phyloP scores from a whole-genome alignment of 1,140 invertebrate genomes.

The Lethrus apterus region DNA sequence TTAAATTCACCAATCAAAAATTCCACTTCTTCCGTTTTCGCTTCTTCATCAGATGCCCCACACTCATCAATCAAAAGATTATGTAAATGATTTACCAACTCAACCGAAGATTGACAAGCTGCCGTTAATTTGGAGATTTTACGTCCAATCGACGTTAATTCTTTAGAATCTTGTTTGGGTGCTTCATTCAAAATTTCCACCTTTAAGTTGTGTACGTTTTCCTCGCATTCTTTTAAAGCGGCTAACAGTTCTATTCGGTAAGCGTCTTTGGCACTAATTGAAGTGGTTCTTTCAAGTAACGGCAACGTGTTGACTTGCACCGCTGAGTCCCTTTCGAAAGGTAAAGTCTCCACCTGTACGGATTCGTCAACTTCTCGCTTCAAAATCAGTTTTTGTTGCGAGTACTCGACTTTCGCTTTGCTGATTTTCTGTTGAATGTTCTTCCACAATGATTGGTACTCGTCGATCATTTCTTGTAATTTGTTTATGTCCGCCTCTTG shows the following conservation, averaged over 20 bases:
- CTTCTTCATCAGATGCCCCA: constrained; percentile 56
- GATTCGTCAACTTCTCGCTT: constrained; percentile 48
- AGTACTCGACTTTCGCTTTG: constrained; percentile 44
- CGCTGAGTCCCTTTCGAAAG: constrained; percentile 64
- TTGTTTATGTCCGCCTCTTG: constrained; percentile 46
- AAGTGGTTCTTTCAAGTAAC: constrained; percentile 47
- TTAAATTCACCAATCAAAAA: constrained; percentile 60
- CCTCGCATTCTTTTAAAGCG: constrained; percentile 56
- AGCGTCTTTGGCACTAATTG: constrained; percentile 70
- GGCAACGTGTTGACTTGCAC: constrained; percentile 71
- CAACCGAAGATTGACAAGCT: constrained; percentile 63
- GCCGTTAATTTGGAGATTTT: constrained; percentile 58
- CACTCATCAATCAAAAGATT: constrained; percentile 65
- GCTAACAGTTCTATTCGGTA: constrained; percentile 64
- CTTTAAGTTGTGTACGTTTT: constrained; percentile 50
- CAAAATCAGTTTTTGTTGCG: constrained; percentile 33
- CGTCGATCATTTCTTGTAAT: constrained; percentile 58
- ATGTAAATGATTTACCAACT: constrained; percentile 71
- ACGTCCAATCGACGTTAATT: constrained; percentile 47
- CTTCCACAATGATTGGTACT: constrained; percentile 59
- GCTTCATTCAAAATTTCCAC: constrained; percentile 45
- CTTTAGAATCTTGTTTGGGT: constrained; percentile 45
- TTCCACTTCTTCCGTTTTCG: constrained; percentile 57
- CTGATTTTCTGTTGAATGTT: constrained; percentile 51
- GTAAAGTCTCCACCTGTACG: constrained; percentile 65